phyloP scores from a whole-genome alignment of 92 coral and sea anemone genomes.

The Zoanthus solanderi region DNA sequence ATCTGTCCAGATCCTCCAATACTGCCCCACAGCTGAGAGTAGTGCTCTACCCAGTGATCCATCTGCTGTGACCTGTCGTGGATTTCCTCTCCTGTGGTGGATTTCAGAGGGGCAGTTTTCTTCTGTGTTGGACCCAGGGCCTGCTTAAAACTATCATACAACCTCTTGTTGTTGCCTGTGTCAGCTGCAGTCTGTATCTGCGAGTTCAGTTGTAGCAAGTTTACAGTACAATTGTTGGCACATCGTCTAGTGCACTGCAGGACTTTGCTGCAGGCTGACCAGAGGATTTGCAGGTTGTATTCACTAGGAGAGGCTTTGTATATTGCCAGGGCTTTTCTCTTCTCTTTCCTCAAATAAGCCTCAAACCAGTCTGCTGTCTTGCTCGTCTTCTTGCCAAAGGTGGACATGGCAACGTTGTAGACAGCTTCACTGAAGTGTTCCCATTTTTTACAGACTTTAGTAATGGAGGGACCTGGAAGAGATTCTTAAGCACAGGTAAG shows the following conservation, averaged over 20 bases:
- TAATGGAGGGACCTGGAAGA: neutral
- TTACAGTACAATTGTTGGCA: too few relatives aligned
- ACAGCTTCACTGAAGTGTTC: conserved; percentile 5
- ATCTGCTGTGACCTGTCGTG: conserved; percentile 16
- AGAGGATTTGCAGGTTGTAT: too few relatives aligned
- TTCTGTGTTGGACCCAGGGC: conserved; percentile 30
- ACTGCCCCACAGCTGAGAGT: neutral
- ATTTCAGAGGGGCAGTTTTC: conserved; percentile 17
- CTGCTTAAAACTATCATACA: conserved; percentile 44
- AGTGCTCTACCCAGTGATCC: conserved; percentile 37
- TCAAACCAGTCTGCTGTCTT: conserved; percentile 23
- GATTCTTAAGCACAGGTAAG: neutral
- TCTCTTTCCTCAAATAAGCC: neutral
- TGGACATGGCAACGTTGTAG: neutral
- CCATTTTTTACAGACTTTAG: neutral
- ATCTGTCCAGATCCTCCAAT: too few relatives aligned
- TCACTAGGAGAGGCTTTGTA: too few relatives aligned
- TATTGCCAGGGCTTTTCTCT: neutral
- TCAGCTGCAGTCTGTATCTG: conserved; percentile 15
- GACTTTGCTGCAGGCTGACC: too few relatives aligned
- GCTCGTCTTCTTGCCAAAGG: too few relatives aligned
- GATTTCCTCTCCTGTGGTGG: conserved; percentile 17
- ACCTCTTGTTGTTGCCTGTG: conserved; percentile 34
- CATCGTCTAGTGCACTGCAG: too few relatives aligned
- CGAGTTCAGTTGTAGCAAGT: too few relatives aligned